phyloP scores from a whole-genome alignment of 2,797 vertebrate species.

The Megalops cyprinoides region DNA sequence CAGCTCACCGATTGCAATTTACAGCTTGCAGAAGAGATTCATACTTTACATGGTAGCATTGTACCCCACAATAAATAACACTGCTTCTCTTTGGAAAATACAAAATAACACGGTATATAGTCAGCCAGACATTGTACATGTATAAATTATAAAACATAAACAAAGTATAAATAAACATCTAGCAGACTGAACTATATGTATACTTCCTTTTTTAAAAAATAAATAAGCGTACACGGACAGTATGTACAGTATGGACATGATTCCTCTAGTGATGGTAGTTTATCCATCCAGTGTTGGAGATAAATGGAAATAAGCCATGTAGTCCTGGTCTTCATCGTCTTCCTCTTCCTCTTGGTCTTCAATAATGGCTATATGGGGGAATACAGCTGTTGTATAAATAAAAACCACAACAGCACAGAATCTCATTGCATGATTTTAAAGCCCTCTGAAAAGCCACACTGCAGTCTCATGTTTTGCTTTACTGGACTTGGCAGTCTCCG shows the following conservation, averaged over 20 bases:
- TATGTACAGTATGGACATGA: conserved; percentile 99
- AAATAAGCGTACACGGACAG: conserved; percentile 97
- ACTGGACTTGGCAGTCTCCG: conserved; percentile 78
- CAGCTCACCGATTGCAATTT: conserved; percentile 93
- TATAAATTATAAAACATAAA: conserved; percentile 99
- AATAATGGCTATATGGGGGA: conserved; percentile 99
- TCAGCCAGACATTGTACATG: conserved; percentile 97
- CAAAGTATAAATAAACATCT: conserved; percentile 99
- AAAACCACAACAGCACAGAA: conserved; percentile 93
- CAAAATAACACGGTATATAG: conserved; percentile 90
- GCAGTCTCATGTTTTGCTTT: conserved; percentile 73
- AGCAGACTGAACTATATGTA: conserved; percentile 98
- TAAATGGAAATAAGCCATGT: conserved; percentile 92
- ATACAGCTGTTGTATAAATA: conserved; percentile 99
- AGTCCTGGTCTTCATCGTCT: conserved; percentile 97
- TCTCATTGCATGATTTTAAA: conserved; percentile 86
- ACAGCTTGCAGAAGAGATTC: conserved; percentile 90
- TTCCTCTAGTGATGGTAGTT: conserved; percentile 81
- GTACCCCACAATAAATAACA: conserved; percentile 99
- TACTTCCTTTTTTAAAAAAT: conserved; percentile 97
- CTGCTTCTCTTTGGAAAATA: conserved; percentile 97
- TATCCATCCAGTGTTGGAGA: conserved; percentile 98
- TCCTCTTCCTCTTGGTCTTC: conserved; percentile 97
- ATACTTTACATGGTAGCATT: conserved; percentile 91
- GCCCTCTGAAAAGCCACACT: conserved; percentile 82